Conservation (phyloP, 1,140 invertebrate genomes). For the Panagrolaimus sp. region DNA sequence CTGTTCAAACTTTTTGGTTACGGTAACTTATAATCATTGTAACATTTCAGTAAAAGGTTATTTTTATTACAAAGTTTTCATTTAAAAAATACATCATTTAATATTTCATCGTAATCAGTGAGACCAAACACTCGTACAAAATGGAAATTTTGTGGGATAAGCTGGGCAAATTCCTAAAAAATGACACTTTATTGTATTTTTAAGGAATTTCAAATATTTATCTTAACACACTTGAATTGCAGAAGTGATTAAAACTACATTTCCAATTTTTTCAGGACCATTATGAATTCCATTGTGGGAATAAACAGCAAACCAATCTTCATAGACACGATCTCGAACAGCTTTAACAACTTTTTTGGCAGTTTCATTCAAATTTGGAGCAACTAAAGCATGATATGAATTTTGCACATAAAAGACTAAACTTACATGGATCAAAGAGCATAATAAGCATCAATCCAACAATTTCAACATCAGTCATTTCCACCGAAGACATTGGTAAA, state of each 20-base stretch:
- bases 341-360: conserved; percentile 2
- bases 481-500: conserved; percentile 17
- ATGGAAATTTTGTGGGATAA: conserved; percentile 7
- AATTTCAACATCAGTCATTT: conserved; percentile 26
- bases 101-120: conserved; percentile 9
- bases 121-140: conserved; percentile 3
- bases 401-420: background rate
- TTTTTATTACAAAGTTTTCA: too few relatives aligned
- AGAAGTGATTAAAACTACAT: background rate
- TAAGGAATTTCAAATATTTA: background rate
- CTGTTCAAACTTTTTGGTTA: too few relatives aligned
- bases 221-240: background rate
- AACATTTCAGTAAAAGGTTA: too few relatives aligned
- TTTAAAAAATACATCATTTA: conserved; percentile 5
- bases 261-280: conserved; percentile 14
- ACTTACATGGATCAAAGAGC: conserved; percentile 22
- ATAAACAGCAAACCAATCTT: background rate
- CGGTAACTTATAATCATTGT: too few relatives aligned
- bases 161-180: conserved; percentile 9
- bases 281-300: background rate
- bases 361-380: background rate
- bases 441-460: conserved; percentile 17
- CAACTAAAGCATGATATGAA: background rate
- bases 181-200: background rate
- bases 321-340: conserved; percentile 1